Conservation (phyloP, 1,140 invertebrate genomes). For the Habropoda laboriosa region DNA sequence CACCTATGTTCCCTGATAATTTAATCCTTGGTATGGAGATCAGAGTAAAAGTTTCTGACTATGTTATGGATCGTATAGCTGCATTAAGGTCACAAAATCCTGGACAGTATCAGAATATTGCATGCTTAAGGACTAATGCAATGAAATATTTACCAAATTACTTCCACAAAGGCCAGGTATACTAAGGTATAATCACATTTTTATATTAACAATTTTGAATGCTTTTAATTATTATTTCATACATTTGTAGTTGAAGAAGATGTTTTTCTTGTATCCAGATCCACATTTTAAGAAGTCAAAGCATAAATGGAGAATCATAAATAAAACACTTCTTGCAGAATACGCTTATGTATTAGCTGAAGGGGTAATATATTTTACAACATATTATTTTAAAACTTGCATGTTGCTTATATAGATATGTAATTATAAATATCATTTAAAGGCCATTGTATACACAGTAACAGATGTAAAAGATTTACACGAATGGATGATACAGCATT, state of each 20-base stretch:
- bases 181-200: constrained; percentile 8
- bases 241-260: constrained; percentile 92
- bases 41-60: constrained; percentile 98
- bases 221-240: constrained; percentile 25
- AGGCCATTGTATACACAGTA: constrained; percentile 97
- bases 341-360: constrained; percentile 96
- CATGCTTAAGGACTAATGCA: constrained; percentile 97
- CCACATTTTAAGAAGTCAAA: constrained; percentile 99
- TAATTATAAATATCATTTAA: constrained; percentile 60
- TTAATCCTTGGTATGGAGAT: constrained; percentile 99
- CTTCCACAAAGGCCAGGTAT: constrained; percentile 96
- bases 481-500: constrained; percentile 98
- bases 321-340: constrained; percentile 94
- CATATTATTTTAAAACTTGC: constrained; percentile 32
- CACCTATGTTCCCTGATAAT: constrained; percentile 94
- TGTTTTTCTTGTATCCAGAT: constrained; percentile 99
- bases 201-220: constrained; percentile 13
- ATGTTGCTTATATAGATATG: constrained; percentile 1
- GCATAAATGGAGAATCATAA: constrained; percentile 99
- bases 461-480: constrained; percentile 99
- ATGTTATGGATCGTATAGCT: constrained; percentile 97
- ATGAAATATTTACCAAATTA: constrained; percentile 99
- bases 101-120: constrained; percentile 95
- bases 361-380: constrained; percentile 84
- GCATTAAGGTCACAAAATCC: constrained; percentile 91